These are phyloP conservation scores for Ellobius talpinus DNA, from an alignment of 2,113 vertebrate species.

Conservation along the genomic window DNA sequence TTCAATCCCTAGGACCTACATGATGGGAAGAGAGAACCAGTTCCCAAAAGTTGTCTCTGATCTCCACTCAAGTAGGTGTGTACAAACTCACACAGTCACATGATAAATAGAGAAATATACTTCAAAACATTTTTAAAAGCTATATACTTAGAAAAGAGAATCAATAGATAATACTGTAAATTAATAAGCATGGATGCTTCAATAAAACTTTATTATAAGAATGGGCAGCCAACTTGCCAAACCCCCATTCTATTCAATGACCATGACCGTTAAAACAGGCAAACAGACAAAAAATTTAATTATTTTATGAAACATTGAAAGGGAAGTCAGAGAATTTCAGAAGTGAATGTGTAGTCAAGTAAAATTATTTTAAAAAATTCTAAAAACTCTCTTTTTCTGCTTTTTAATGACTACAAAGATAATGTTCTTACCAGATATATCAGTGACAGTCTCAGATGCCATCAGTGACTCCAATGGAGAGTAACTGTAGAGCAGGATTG, in stretches of 20 bases:
- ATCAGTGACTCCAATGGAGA: background rate
- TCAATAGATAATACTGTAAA: background rate
- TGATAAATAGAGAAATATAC: background rate
- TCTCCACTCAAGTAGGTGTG: background rate
- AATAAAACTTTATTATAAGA: constrained; percentile 60
- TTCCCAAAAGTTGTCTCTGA: background rate
- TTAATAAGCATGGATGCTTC: background rate
- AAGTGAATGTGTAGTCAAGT: background rate
- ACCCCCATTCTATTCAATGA: background rate
- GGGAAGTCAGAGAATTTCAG: constrained; percentile 27
- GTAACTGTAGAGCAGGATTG: background rate
- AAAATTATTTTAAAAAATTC: constrained; percentile 16
- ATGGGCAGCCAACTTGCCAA: background rate
- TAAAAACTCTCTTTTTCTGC: constrained; percentile 39
- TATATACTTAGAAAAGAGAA: background rate
- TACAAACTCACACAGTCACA: background rate
- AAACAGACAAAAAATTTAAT: background rate
- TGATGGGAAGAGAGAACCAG: background rate
- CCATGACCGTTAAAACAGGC: background rate
- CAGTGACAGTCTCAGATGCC: background rate
- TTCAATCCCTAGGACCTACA: background rate
- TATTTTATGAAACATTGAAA: constrained; percentile 33
- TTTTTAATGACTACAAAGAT: background rate
- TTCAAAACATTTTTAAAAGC: background rate
- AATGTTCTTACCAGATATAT: constrained; percentile 10